Percentiles rank a stretch among this genome's conserved stretches.
Conservation (phyloP, 2,113 vertebrate species). For the Hiodon alosoides region DNA sequence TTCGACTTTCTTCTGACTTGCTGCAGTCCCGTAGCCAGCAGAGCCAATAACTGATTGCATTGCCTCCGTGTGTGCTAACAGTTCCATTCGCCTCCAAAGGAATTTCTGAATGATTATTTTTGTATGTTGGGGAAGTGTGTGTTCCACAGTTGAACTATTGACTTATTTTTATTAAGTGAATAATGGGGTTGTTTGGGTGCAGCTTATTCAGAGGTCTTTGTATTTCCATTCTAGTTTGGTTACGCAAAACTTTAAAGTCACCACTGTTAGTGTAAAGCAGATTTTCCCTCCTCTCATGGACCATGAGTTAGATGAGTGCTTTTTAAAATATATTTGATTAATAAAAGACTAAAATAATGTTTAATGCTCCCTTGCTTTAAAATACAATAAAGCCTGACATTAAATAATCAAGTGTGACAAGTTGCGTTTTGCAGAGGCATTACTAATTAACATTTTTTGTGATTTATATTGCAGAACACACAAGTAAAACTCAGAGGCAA, state of each 20-base stretch:
- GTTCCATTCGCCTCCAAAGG: background rate
- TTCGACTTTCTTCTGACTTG: no score
- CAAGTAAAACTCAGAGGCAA: constrained; percentile 46
- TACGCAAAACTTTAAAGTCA: constrained; percentile 46
- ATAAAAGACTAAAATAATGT: constrained; percentile 62
- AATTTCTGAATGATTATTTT: background rate
- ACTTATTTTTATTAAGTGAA: constrained; percentile 38
- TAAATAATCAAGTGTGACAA: constrained; percentile 62
- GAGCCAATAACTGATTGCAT: background rate
- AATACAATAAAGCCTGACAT: constrained; percentile 50
- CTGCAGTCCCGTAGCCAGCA: background rate
- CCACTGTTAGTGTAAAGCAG: constrained; percentile 46
- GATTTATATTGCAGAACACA: constrained; percentile 54
- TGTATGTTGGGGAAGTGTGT: background rate
- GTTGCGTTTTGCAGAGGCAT: constrained; percentile 51
- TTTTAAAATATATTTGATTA: constrained; percentile 66
- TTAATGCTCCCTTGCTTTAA: constrained; percentile 49
- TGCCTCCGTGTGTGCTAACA: background rate
- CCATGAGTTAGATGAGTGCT: constrained; percentile 56
- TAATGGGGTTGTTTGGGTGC: constrained; percentile 38
- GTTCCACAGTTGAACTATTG: constrained; percentile 39
- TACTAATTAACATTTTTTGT: constrained; percentile 40
- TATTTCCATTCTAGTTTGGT: constrained; percentile 62
- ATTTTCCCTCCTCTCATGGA: constrained; percentile 51
- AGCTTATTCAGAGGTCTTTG: constrained; percentile 60